Conservation (phyloP, 2,113 vertebrate genomes). For the Eptatretus burgeri region DNA sequence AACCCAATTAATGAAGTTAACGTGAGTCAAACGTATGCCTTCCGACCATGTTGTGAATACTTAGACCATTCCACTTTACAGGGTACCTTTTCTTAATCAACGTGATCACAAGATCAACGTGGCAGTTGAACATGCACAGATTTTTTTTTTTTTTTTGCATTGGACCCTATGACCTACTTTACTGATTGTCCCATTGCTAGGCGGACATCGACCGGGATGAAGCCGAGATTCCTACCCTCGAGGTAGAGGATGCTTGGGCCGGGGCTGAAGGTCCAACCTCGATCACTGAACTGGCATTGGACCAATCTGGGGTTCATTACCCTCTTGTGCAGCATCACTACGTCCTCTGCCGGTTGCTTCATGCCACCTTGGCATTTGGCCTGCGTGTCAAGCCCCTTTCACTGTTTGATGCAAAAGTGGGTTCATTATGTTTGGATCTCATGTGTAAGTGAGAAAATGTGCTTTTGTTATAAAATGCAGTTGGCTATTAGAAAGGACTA, state of each 20-base stretch:
- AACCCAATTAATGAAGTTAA: too few relatives aligned
- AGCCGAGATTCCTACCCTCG: constrained; percentile 27
- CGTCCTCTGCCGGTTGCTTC: constrained; percentile 34
- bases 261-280: constrained; percentile 41
- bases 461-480: too few relatives aligned
- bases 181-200: constrained; percentile 15
- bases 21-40: too few relatives aligned
- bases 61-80: too few relatives aligned
- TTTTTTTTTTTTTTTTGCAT: too few relatives aligned
- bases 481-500: too few relatives aligned
- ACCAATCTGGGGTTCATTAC: constrained; percentile 59
- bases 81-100: too few relatives aligned
- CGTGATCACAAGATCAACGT: too few relatives aligned
- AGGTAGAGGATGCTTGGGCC: constrained; percentile 50
- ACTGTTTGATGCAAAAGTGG: constrained; percentile 72
- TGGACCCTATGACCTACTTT: too few relatives aligned
- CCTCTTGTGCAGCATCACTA: constrained; percentile 72
- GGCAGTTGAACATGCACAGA: too few relatives aligned
- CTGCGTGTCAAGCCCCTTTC: constrained; percentile 56
- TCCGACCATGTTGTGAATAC: too few relatives aligned
- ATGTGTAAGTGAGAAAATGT: too few relatives aligned
- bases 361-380: constrained; percentile 34
- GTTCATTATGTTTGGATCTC: background rate
- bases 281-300: constrained; percentile 56
- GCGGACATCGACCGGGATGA: constrained; percentile 47